Conservation (phyloP, 2,888 invertebrate species). For the Myopa tessellatipennis region DNA sequence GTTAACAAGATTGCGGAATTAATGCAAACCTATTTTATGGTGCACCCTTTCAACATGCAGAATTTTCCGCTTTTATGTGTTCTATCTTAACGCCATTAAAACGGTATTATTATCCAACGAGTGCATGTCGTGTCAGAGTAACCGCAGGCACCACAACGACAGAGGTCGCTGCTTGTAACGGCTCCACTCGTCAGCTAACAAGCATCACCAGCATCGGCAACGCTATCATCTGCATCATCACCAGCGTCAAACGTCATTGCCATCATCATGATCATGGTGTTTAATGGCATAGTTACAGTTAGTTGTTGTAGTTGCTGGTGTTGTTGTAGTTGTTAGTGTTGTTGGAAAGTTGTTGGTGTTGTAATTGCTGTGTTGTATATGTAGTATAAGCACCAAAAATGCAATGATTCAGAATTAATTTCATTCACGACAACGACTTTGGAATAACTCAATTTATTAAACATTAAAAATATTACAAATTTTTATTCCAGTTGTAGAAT, state of each 20-base stretch:
- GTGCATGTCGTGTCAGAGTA: background rate
- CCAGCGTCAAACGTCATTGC: no score
- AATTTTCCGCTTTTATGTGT: background rate
- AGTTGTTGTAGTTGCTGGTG: background rate
- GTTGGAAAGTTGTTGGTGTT: background rate
- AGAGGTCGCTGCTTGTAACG: background rate
- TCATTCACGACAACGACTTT: background rate
- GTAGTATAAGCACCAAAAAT: background rate
- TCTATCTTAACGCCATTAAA: conserved; percentile 1
- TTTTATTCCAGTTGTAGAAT: no score
- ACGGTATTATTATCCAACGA: background rate
- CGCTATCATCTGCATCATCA: no score
- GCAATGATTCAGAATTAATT: conserved; percentile 2
- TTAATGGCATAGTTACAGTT: background rate
- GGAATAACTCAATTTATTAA: no score
- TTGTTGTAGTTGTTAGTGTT: background rate
- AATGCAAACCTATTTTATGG: background rate
- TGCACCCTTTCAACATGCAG: background rate
- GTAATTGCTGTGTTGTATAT: background rate
- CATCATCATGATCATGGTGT: no score
- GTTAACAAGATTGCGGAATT: background rate
- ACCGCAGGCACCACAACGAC: background rate
- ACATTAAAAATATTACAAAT: no score
- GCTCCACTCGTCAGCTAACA: background rate
- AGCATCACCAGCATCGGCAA: background rate